A percentile compares a stretch with the other conserved stretches of the same genome.
phyloP scores from a whole-genome alignment of 1,140 invertebrate genomes.

The Pemphigus obesinymphae region DNA sequence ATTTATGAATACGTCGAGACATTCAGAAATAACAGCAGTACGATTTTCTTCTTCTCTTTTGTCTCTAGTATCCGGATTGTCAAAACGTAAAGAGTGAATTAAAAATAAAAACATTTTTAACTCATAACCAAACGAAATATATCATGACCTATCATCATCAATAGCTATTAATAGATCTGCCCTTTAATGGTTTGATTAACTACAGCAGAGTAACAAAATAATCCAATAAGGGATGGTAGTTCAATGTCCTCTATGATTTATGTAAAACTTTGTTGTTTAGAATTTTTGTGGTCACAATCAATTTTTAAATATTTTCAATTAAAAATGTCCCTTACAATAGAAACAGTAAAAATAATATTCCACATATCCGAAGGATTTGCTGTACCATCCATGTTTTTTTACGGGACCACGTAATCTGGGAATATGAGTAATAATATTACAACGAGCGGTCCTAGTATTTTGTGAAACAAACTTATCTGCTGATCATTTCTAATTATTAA shows the following conservation, averaged over 20 bases:
- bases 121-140: slow-evolving; percentile 27
- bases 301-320: slow-evolving; percentile 1
- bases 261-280: slow-evolving; percentile 17
- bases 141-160: slow-evolving; percentile 44
- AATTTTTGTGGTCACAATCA: slow-evolving; percentile 1
- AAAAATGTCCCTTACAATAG: slow-evolving; percentile 3
- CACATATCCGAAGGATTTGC: not conserved
- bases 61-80: slow-evolving; percentile 46
- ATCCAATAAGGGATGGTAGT: slow-evolving; percentile 44
- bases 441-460: not conserved
- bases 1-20: not conserved
- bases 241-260: slow-evolving; percentile 33
- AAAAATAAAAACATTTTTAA: slow-evolving; percentile 47
- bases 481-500: slow-evolving; percentile 10
- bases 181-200: slow-evolving; percentile 44
- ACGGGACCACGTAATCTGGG: not conserved
- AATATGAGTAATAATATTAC: slow-evolving; percentile 17
- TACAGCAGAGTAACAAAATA: slow-evolving; percentile 46
- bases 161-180: slow-evolving; percentile 47
- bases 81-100: slow-evolving; percentile 48
- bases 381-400: not conserved
- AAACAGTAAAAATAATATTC: slow-evolving; percentile 6
- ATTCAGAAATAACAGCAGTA: slow-evolving; percentile 46
- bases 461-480: not conserved
- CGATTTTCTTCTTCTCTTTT: slow-evolving; percentile 47